A percentile compares a stretch with the other conserved stretches of the same genome.
Evolutionary conservation across 2,888 invertebrate genomes (phyloP).

Genomic region (Nymphalis polychloros): DNA sequence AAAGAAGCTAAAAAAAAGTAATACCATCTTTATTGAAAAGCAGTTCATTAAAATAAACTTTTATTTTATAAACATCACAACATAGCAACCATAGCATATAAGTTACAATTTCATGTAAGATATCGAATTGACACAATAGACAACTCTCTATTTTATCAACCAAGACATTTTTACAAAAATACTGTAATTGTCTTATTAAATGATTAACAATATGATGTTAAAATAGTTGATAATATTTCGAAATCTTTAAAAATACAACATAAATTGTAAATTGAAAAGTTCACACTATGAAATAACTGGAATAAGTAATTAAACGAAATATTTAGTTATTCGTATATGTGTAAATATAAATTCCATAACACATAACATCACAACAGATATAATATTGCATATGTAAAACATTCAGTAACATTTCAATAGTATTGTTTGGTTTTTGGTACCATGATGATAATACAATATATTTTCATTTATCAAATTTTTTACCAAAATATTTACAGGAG

Average conservation of each 20-base stretch:
- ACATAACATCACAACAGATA: no score
- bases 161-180: neutral
- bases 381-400: no score
- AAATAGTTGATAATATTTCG: neutral
- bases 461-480: no score
- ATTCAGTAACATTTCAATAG: no score
- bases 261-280: neutral
- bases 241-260: neutral
- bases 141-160: neutral
- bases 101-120: conserved; percentile 14
- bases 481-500: no score
- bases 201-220: neutral
- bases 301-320: no score
- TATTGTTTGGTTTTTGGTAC: no score
- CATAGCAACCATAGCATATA: conserved; percentile 33
- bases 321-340: no score
- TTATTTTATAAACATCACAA: conserved; percentile 34
- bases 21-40: conserved; percentile 7
- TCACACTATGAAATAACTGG: neutral
- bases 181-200: neutral
- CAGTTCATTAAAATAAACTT: conserved; percentile 36
- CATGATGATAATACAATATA: no score
- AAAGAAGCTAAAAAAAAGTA: conserved; percentile 23
- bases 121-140: conserved; percentile 11
- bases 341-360: no score